Percentiles rank a stretch among this genome's conserved stretches.
Conservation (phyloP, 2,797 vertebrate species). For the Mormyrus hasselquistii region DNA sequence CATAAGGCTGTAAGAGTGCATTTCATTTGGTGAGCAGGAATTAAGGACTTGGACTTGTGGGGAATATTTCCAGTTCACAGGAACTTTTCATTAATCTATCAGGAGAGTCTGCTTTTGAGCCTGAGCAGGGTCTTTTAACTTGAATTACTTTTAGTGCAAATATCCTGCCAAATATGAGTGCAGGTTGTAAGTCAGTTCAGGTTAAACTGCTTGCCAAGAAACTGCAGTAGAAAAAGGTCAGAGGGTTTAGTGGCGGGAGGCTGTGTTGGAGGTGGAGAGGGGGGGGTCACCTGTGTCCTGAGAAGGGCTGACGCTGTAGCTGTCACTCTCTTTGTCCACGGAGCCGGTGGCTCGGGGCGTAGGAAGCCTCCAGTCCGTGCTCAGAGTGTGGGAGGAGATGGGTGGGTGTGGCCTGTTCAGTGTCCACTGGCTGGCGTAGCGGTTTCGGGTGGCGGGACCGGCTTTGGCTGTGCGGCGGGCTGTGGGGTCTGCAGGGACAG, state of each 20-base stretch:
- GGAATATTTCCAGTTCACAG: neutral
- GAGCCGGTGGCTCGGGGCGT: constrained; percentile 87
- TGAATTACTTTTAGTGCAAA: neutral
- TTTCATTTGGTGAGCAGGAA: neutral
- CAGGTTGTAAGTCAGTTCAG: neutral
- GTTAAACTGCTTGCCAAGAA: neutral
- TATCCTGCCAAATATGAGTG: neutral
- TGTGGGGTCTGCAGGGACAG: constrained; percentile 75
- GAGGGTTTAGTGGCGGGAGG: neutral
- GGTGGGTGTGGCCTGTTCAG: constrained; percentile 93
- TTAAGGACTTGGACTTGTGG: neutral
- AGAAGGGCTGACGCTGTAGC: constrained; percentile 97
- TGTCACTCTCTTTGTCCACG: constrained; percentile 97
- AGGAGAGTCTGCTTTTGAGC: neutral
- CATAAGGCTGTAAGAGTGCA: neutral
- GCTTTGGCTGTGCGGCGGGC: constrained; percentile 93
- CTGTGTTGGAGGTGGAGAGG: neutral
- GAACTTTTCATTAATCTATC: neutral
- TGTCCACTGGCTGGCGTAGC: constrained; percentile 98
- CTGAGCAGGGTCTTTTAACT: neutral
- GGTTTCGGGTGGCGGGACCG: constrained; percentile 83
- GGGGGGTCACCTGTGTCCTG: constrained; percentile 86
- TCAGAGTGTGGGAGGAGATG: constrained; percentile 92
- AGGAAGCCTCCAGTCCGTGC: constrained; percentile 95
- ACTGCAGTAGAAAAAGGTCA: neutral